A percentile compares a stretch with the other conserved stretches of the same genome.
phyloP scores from a whole-genome alignment of 2,888 invertebrate species.

The Pegoplata infirma region DNA sequence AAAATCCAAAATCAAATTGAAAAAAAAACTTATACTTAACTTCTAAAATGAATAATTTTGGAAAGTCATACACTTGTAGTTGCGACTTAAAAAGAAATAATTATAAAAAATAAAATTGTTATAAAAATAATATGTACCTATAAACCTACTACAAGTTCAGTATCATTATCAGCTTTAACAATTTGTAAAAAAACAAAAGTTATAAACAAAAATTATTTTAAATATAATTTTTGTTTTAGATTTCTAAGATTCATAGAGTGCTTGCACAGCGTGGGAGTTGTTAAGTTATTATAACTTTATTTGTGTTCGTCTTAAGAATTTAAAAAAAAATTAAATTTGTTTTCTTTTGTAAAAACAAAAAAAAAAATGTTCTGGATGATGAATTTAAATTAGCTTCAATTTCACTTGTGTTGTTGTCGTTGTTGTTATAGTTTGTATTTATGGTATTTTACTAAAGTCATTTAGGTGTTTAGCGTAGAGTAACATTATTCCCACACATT shows the following conservation, averaged over 20 bases:
- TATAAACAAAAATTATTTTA: background rate
- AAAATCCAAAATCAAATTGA: background rate
- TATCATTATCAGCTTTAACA: slow-evolving; percentile 10
- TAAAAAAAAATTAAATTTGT: background rate
- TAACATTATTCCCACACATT: slow-evolving; percentile 19
- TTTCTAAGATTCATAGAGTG: background rate
- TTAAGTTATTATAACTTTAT: background rate
- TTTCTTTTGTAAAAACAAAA: background rate
- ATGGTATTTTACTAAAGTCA: background rate
- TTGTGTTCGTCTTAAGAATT: background rate
- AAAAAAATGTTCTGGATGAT: slow-evolving; percentile 13
- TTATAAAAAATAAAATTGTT: too few relatives aligned
- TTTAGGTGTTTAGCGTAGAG: background rate
- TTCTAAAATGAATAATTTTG: slow-evolving; percentile 17
- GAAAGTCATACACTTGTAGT: slow-evolving; percentile 14
- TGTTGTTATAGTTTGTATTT: too few relatives aligned
- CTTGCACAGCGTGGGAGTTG: slow-evolving; percentile 4
- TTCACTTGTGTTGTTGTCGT: too few relatives aligned
- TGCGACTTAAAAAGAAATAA: too few relatives aligned
- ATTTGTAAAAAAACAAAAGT: slow-evolving; percentile 2
- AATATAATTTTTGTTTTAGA: background rate
- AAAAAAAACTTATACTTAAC: background rate
- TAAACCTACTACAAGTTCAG: background rate
- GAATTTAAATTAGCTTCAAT: slow-evolving; percentile 12
- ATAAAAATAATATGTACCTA: too few relatives aligned